Conservation (phyloP, 2,888 invertebrate species). For the Heterodera filipjevi region DNA sequence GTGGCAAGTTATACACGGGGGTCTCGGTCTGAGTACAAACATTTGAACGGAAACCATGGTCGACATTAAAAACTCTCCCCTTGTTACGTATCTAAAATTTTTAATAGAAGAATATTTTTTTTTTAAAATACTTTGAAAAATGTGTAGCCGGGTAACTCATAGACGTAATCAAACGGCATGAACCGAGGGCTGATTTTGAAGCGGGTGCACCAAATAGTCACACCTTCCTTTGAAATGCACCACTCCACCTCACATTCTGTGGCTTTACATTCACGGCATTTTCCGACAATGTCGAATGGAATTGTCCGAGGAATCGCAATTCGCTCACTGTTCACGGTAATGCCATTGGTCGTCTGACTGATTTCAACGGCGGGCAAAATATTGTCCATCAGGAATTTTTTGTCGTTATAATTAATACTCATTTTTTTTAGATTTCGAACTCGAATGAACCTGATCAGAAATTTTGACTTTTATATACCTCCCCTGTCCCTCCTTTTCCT, state of each 20-base stretch:
- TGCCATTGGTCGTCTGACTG: background rate
- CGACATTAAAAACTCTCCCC: background rate
- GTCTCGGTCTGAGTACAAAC: background rate
- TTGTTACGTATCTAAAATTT: background rate
- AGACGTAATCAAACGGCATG: conserved; percentile 4
- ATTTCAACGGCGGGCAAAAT: conserved; percentile 12
- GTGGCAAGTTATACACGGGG: background rate
- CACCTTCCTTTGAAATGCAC: conserved; percentile 14
- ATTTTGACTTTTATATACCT: background rate
- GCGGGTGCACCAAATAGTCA: conserved; percentile 17
- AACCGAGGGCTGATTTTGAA: conserved; percentile 1
- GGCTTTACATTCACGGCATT: conserved; percentile 11
- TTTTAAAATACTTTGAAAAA: conserved; percentile 11
- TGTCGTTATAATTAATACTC: conserved; percentile 10
- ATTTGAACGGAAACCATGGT: background rate
- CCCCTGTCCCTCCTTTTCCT: no score
- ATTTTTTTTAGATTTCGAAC: background rate
- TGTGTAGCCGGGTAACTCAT: conserved; percentile 4
- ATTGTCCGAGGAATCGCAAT: conserved; percentile 3
- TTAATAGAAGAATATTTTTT: background rate
- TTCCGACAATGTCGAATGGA: conserved; percentile 5
- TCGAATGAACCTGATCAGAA: background rate
- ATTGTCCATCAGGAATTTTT: conserved; percentile 5
- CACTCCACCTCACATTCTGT: conserved; percentile 9
- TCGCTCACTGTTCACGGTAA: conserved; percentile 3